Base-by-base conservation (phyloP, 2,888 invertebrate species). In the Lymantria dispar region DNA sequence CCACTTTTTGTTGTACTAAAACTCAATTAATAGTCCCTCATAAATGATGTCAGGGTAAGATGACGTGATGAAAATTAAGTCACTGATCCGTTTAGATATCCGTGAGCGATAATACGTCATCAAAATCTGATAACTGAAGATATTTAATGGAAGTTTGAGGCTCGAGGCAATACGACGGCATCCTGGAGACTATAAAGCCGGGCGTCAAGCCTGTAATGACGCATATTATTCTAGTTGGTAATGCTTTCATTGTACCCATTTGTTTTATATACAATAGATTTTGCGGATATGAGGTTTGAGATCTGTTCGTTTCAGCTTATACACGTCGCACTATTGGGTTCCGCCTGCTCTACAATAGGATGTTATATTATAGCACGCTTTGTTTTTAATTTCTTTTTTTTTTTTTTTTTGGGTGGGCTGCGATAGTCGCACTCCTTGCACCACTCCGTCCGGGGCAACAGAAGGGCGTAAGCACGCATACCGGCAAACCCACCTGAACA, bases 1-100 rank as follows among this genome's bases (percentile, higher is more conserved):
- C n/a, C 38, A 38, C 11, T 38, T 38, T 38, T 38, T 38, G n/a
- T n/a, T 22, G 38, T n/a, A n/a, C 38, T 38, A 7, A 33, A 38
- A 38, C 38, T 36, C 7, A 36, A 36, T 36, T 36, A 36, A 36
- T 36, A 36, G 22, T 5, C 7, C 33, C 5, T 41, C 47, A 48
- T 44, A 8, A 45, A 50, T 56, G 52, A 53, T 56, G 29, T 54
- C 45, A 50, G 41, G 14, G n/a, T 36, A 47, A 44, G 36, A 56
- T 52, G 51, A 54, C 44, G 58, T 56, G 43, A 47, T 42, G 39
- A 30, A 8, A 13, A 29, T 45, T 36, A 14, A 43, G 41, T 52
- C 59, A 50, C 33, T 49, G 8, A 61, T 68, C 65, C 59, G 56
- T 52, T 55, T 65, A 43, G 47, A 47, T 38, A 65, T 65, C 64